Evolutionary conservation across 2,797 vertebrate species (phyloP).

Genomic region (Helicolenus hilgendorfi): DNA sequence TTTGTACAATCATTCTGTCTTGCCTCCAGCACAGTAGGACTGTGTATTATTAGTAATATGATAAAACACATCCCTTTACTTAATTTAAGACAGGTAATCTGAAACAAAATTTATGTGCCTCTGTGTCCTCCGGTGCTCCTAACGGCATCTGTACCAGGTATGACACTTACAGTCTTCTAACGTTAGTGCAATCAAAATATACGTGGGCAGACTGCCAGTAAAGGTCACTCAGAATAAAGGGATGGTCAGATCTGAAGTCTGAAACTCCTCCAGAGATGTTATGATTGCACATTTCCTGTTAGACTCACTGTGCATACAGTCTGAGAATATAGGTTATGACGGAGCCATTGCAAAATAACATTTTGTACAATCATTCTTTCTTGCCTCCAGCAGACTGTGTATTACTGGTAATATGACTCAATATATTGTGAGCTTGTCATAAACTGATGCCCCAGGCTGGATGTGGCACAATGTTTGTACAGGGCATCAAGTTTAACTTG

Average conservation of each 20-base stretch:
- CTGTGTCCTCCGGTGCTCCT: no score
- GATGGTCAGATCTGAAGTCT: not conserved
- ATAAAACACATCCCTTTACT: no score
- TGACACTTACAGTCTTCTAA: not conserved
- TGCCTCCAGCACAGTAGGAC: not conserved
- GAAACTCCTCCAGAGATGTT: not conserved
- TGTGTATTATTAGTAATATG: no score
- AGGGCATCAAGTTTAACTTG: not conserved
- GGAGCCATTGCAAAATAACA: not conserved
- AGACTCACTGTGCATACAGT: no score
- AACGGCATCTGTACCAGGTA: no score
- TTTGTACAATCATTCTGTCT: not conserved
- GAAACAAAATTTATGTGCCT: no score
- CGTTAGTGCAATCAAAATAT: conserved; percentile 20
- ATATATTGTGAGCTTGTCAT: not conserved
- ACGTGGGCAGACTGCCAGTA: not conserved
- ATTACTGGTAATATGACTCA: no score
- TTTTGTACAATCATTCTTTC: not conserved
- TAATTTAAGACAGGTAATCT: no score
- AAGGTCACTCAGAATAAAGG: not conserved
- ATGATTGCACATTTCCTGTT: not conserved
- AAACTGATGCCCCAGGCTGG: not conserved
- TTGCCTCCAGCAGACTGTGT: not conserved
- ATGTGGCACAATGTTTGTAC: not conserved
- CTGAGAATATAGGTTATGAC: not conserved